phyloP scores from a whole-genome alignment of 2,888 invertebrate genomes.

The Tetrapedia diversipes region DNA sequence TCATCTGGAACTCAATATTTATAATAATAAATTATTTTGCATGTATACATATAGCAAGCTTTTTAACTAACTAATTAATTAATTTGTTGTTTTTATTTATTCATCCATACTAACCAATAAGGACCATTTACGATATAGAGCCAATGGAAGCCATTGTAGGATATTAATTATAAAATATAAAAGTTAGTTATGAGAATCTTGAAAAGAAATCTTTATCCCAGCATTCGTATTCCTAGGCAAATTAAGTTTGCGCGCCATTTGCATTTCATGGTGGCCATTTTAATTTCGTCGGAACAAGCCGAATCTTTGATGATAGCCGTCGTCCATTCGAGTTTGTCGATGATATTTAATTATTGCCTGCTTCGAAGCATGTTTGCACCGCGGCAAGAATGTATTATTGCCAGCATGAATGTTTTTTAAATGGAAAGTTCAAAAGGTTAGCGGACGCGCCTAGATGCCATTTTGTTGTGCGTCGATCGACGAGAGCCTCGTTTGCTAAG shows the following conservation, averaged over 20 bases:
- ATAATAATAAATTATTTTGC: no score
- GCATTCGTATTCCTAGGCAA: no score
- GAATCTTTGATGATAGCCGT: neutral
- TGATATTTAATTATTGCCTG: neutral
- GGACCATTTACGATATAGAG: no score
- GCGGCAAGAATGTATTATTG: neutral
- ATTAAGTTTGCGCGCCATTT: slow-evolving; percentile 23
- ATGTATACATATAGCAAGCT: no score
- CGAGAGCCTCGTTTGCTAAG: slow-evolving; percentile 1
- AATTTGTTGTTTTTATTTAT: no score
- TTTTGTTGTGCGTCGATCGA: slow-evolving; percentile 38
- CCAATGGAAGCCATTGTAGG: no score
- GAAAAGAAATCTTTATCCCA: no score
- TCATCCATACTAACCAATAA: no score
- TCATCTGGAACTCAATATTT: no score
- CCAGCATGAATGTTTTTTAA: neutral
- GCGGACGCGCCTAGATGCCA: neutral
- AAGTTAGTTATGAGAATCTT: no score
- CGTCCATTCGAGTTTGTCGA: neutral
- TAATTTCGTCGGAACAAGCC: neutral
- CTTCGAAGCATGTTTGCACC: neutral
- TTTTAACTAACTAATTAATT: no score
- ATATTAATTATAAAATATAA: no score
- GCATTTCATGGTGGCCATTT: neutral
- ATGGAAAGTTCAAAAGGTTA: neutral